Evolutionary conservation across 2,888 invertebrate genomes (phyloP), one percentile per base, ranked within the genome.

Genomic region (Parnassius smintheus): DNA sequence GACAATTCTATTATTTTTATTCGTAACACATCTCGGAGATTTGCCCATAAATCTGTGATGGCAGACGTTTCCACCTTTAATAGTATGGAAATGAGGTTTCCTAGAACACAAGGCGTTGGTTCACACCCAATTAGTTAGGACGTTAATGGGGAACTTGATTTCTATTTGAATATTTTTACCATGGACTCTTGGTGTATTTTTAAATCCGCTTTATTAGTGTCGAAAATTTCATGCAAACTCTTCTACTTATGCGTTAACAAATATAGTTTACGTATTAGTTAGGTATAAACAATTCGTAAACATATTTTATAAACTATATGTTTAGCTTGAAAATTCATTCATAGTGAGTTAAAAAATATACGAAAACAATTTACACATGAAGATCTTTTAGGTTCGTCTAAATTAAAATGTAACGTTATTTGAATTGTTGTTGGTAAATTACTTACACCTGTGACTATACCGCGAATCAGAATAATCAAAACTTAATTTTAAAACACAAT

Each of bases 1-100:
- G 88, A 91, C 88, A 90, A 90, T 91, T 90, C 90, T 91, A 91
- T 91, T 91, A 91, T 91, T 91, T 91, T 91, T 91, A 91, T 91
- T 91, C 89, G 87, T 89, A 88, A 87, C 88, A 87, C 83, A 88
- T 88, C 88, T 87, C 80, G 75, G 86, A 83, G 88, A 85, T 89
- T 86, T 83, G 86, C 80, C 83, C 86, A 85, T 88, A 89, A 88
- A 88, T 88, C 84, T 83, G 77, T 71, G 78, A 77, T 80, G 83
- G 80, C 82, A 80, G 78, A 70, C 73, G 73, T 71, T 79, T 81
- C 78, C 78, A 80, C 77, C 78, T 77, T 79, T 77, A 77, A 77
- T 75, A 77, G 77, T 70, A 72, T 70, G 69, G 67, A 71, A 70
- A 80, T 77, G 78, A 72, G 67, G 72, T 71, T 88, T 88, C 87